phyloP scores from a whole-genome alignment of 2,797 vertebrate species.

The Chelon auratus region DNA sequence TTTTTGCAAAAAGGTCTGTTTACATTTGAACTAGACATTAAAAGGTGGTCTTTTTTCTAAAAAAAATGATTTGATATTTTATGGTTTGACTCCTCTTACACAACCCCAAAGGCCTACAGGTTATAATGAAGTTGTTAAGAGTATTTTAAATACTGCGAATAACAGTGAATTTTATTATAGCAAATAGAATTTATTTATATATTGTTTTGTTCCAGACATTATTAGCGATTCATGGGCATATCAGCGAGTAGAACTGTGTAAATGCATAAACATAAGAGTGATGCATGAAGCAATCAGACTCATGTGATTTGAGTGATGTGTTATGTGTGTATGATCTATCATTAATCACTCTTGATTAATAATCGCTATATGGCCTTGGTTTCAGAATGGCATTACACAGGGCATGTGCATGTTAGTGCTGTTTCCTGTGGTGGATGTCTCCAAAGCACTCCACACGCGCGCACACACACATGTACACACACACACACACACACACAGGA shows the following conservation, averaged over 20 bases:
- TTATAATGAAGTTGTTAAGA: too few species aligned
- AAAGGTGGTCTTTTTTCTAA: neutral
- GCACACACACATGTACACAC: constrained; percentile 16
- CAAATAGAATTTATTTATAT: neutral
- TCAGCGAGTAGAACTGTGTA: constrained; percentile 56
- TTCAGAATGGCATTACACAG: constrained; percentile 41
- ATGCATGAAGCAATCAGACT: constrained; percentile 57
- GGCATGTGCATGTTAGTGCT: constrained; percentile 9
- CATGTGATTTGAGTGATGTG: neutral
- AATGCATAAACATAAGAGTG: constrained; percentile 53
- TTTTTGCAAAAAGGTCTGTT: too few species aligned
- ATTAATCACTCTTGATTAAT: constrained; percentile 49
- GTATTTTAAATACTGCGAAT: too few species aligned
- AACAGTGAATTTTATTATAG: too few species aligned
- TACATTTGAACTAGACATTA: too few species aligned
- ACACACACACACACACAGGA: constrained; percentile 32
- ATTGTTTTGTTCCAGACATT: constrained; percentile 47
- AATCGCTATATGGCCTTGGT: constrained; percentile 29
- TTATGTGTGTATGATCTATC: constrained; percentile 40
- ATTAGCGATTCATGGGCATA: constrained; percentile 48
- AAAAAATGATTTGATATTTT: neutral
- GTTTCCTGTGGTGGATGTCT: constrained; percentile 38
- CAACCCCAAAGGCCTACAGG: neutral
- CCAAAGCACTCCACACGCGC: constrained; percentile 30
- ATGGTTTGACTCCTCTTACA: neutral